phyloP scores from a whole-genome alignment of 2,113 vertebrate species.

The Ceyx margarethae region DNA sequence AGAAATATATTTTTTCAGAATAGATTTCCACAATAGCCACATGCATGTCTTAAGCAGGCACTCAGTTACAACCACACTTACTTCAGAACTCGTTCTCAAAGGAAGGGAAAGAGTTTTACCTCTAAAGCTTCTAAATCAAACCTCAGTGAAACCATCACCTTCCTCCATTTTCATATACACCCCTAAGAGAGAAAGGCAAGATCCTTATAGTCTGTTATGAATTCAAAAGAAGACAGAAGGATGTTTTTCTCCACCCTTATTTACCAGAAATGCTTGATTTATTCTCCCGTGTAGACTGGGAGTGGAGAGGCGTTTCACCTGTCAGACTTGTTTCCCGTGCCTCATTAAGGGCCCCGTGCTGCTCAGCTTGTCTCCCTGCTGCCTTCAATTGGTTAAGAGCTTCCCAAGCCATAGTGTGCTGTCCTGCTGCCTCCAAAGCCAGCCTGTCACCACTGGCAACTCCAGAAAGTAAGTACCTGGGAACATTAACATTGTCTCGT shows the following conservation, averaged over 20 bases:
- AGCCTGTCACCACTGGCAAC: neutral
- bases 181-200: neutral
- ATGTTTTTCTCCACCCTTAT: neutral
- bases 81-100: neutral
- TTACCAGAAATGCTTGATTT: constrained; percentile 9
- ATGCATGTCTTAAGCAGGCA: rapidly evolving
- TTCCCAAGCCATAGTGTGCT: neutral
- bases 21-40: neutral
- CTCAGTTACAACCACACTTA: neutral
- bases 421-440: neutral
- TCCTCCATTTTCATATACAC: neutral
- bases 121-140: neutral
- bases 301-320: constrained; percentile 15
- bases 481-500: neutral
- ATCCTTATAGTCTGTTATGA: neutral
- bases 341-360: neutral
- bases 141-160: neutral
- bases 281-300: neutral
- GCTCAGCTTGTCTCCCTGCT: neutral
- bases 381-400: neutral
- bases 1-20: neutral
- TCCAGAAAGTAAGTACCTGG: neutral
- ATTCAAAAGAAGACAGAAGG: neutral
- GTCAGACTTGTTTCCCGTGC: neutral
- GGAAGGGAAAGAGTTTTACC: neutral